Conservation (phyloP, 2,888 invertebrate species). For the Megaustenia siamemsis region DNA sequence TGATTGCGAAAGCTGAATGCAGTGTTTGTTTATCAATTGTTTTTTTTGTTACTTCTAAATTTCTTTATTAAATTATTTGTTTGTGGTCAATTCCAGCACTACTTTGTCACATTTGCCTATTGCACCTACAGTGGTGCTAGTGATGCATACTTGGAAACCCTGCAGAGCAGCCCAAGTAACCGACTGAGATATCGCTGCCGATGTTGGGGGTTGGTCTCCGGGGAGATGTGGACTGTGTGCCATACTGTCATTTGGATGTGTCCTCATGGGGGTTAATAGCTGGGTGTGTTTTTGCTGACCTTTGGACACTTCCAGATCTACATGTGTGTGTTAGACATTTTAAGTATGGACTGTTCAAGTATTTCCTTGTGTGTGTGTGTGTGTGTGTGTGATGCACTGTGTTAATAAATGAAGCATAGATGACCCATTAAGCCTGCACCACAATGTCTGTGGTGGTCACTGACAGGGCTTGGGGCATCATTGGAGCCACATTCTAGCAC, state of each 20-base stretch:
- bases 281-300: neutral
- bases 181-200: neutral
- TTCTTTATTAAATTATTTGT: neutral
- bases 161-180: neutral
- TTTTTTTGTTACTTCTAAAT: neutral
- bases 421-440: too few relatives aligned
- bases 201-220: conserved; percentile 1
- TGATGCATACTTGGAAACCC: neutral
- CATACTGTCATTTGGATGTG: conserved; percentile 9
- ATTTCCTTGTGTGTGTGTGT: too few relatives aligned
- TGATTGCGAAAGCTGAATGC: too few relatives aligned
- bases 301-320: neutral
- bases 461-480: too few relatives aligned
- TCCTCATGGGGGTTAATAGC: conserved; percentile 4
- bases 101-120: conserved; percentile 31
- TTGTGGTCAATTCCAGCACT: neutral
- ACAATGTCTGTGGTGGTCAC: too few relatives aligned
- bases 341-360: too few relatives aligned
- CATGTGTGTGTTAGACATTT: too few relatives aligned
- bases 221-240: neutral
- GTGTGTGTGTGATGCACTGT: too few relatives aligned
- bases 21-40: too few relatives aligned
- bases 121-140: conserved; percentile 14
- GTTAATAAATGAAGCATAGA: too few relatives aligned
- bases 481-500: too few relatives aligned